Evolutionary conservation across 1,140 invertebrate genomes (phyloP), one percentile per base, ranked within the genome.

Genomic region (Centruroides sculpturatus): DNA sequence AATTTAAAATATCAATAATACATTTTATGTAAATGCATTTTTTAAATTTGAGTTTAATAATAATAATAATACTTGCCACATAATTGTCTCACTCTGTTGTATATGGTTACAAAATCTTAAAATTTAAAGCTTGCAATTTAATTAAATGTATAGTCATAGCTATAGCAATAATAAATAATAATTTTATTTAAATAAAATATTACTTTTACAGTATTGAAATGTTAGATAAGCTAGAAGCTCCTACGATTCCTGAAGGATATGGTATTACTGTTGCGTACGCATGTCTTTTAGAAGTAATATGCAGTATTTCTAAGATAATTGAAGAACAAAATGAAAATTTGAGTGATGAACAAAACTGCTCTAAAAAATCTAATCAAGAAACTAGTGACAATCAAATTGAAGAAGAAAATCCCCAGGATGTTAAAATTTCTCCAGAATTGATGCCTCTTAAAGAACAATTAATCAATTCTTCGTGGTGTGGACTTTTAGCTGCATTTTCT

Each of bases 381-480:
- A 8, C 9, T 9, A 34, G 13, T 55, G 8, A 13, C 10, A 8
- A 41, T 41, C 5, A 41, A 6, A 5, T 6, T 6, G 8, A 6
- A 6, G 41, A 41, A 41, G 41, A 41, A 41, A 41, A 41, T 6
- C 5, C 5, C 0, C 5, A 5, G 8, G 41, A 41, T 41, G 8
- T 41, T 41, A 41, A 41, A 41, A 41, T 8, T 41, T 41, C 5
- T 41, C 5, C 3, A 41, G 41, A 41, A 41, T 41, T 8, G 8
- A 41, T 8, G 5, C 8, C 41, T 41, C 51, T 53, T 7, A 66
- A 74, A 59, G 70, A 75, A 52, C 86, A 95, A 73, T 73, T 98
- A 34, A 84, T 98, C 4, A 89, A 89, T 70, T 97, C 92, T 0
- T 92, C 92, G 64, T 98, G 93, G 92, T 92, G 89, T 72, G 92